Evolutionary conservation across 2,797 vertebrate species (phyloP), one percentile per base, ranked within the genome.

Genomic region (Macrochelys suwanniensis): DNA sequence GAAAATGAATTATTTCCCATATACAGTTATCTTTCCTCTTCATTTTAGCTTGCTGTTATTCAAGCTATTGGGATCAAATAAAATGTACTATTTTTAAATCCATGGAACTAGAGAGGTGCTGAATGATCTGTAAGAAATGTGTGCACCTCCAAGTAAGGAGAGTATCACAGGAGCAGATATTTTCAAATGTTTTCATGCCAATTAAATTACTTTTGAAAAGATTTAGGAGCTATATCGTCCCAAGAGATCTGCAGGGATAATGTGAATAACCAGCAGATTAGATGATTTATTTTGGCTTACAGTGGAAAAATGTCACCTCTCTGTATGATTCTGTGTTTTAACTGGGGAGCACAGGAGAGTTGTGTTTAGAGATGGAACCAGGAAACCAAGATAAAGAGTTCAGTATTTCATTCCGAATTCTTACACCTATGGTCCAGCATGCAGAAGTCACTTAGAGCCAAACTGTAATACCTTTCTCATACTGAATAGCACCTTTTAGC

Each of bases 1-100:
- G 90, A 97, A 98, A 95, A 91, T 94, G 93, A 92, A 71, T 91
- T 90, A 89, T 92, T 96, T 96, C 92, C 1, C 6, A 59, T 77
- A 42, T 51, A n/a, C 33, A 13, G 3, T 81, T 87, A 80, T 84
- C 54, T 90, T 92, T 94, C 68, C 50, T 88, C 85, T 96, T 89
- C 78, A 80, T 88, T 94, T 80, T 26, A 7, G 56, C 17, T 78
- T 94, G 59, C 80, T 89, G 12, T 50, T 90, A 88, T 76, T 96
- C 59, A 42, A 88, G 53, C 56, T 50, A 71, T 80, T 12, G 19
- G 54, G 10, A 76, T 76, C 79, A 65, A 23, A n/a, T 25, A 77
- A 87, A 61, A 51, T 0, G 0, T 11, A n/a, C 3, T 68, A 5
- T 54, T 92, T 42, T 84, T 21, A 89, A 93, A 51, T 45, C 42